Evolutionary conservation across 1,140 invertebrate genomes (phyloP), one percentile per base, ranked within the genome.

Genomic region (Ceratoteleas bidentatus): DNA sequence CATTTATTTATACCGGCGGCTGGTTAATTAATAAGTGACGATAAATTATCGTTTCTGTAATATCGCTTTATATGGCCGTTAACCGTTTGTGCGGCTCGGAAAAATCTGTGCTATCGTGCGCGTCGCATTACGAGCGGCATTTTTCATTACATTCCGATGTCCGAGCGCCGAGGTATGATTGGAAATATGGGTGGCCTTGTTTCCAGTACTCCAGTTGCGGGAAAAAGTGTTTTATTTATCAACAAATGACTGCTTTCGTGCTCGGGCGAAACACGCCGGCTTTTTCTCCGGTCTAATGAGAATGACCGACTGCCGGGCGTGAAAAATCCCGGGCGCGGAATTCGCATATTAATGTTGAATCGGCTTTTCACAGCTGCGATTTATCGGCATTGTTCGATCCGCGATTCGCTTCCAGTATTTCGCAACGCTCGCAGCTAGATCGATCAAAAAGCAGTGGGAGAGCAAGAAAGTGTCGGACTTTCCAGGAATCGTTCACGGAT

Each of bases 111-210:
- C 66, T 72, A 72, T 70, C 66, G 53, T 34, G 58, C 50, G 66
- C 57, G 66, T 79, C 76, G 60, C 40, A 58, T 74, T 74, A 74
- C 57, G 56, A 66, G 64, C 64, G 69, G 36, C 34, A 65, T 69
- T 69, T 75, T 81, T 75, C 69, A 49, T 68, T 68, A 57, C 70
- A 81, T 81, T 74, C 74, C 74, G 34, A 70, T 54, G 74, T 69
- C 56, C 56, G 36, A 57, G 66, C 65, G 70, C 43, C 76, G 54
- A 50, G 43, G 33, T 40, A 62, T 52, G 62, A 78, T 74, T 68
- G 58, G 54, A 78, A 82, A 72, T 72, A 74, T 69, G 57, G 58
- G 74, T 70, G 73, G 65, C 75, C 81, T 83, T 78, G 65, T 78
- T 83, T 82, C 34, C 36, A 74, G 50, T 72, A 47, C 32, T 40